Percentiles rank a stretch among this genome's conserved stretches.
phyloP scores from a whole-genome alignment of 2,797 vertebrate genomes.

The Loriculus beryllinus region DNA sequence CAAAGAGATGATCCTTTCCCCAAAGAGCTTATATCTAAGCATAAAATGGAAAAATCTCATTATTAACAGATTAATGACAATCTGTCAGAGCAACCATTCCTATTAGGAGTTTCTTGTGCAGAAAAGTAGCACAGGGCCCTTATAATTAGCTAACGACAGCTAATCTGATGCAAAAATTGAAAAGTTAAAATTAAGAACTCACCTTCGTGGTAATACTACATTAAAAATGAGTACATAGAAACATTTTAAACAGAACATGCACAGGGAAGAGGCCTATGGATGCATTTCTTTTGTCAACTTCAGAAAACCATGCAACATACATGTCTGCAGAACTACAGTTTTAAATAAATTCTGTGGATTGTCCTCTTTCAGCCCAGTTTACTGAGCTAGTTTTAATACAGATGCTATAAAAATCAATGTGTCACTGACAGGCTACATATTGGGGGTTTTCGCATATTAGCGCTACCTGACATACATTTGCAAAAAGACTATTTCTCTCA shows the following conservation, averaged over 20 bases:
- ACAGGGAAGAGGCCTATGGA: neutral
- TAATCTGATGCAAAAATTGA: neutral
- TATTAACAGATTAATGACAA: slow-evolving; percentile 63
- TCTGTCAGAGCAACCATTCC: slow-evolving; percentile 29
- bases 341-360: neutral
- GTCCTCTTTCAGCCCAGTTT: neutral
- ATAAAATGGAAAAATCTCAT: slow-evolving; percentile 46
- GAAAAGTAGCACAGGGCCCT: neutral
- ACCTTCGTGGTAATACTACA: neutral
- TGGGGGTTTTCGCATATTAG: neutral
- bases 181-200: neutral
- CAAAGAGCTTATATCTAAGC: slow-evolving; percentile 44
- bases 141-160: neutral
- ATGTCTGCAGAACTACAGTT: neutral
- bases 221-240: neutral
- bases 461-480: neutral
- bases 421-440: neutral
- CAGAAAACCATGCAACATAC: neutral
- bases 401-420: neutral
- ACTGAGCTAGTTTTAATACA: neutral
- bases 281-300: neutral
- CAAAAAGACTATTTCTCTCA: neutral
- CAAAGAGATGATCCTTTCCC: slow-evolving; percentile 35
- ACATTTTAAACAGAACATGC: neutral
- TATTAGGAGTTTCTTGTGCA: neutral